phyloP scores from a whole-genome alignment of 2,888 invertebrate species.

The Hypolimnas misippus region DNA sequence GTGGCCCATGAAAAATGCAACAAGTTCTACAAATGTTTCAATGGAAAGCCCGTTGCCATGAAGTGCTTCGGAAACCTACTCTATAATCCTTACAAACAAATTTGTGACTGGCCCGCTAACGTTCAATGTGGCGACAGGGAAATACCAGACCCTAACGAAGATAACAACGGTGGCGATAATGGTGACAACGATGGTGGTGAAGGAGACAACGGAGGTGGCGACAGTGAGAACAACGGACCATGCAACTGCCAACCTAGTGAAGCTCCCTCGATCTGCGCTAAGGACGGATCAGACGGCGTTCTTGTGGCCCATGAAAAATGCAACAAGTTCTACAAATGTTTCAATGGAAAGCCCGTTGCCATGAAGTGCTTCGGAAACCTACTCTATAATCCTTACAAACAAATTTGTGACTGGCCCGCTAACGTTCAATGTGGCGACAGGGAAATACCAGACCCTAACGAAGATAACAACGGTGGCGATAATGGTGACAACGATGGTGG shows the following conservation, averaged over 20 bases:
- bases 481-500: slow-evolving; percentile 34
- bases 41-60: slow-evolving; percentile 46
- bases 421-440: slow-evolving; percentile 52
- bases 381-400: slow-evolving; percentile 48
- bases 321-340: slow-evolving; percentile 50
- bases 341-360: slow-evolving; percentile 39
- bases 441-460: slow-evolving; percentile 42
- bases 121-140: slow-evolving; percentile 50
- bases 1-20: slow-evolving; percentile 49
- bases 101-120: slow-evolving; percentile 53
- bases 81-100: slow-evolving; percentile 48
- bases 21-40: slow-evolving; percentile 53
- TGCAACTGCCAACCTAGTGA: slow-evolving; percentile 47
- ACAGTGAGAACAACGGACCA: slow-evolving; percentile 19
- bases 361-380: slow-evolving; percentile 44
- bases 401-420: slow-evolving; percentile 51
- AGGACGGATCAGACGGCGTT: slow-evolving; percentile 47
- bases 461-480: slow-evolving; percentile 25
- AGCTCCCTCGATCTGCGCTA: slow-evolving; percentile 48
- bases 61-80: slow-evolving; percentile 48
- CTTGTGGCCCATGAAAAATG: slow-evolving; percentile 52
- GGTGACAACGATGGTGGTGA: slow-evolving; percentile 30
- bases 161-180: slow-evolving; percentile 12
- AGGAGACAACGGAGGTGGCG: slow-evolving; percentile 12
- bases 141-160: slow-evolving; percentile 32